These are phyloP conservation scores for Mechanitis messenoides DNA, from an alignment of 2,888 invertebrate species.

Conservation along the genomic window DNA sequence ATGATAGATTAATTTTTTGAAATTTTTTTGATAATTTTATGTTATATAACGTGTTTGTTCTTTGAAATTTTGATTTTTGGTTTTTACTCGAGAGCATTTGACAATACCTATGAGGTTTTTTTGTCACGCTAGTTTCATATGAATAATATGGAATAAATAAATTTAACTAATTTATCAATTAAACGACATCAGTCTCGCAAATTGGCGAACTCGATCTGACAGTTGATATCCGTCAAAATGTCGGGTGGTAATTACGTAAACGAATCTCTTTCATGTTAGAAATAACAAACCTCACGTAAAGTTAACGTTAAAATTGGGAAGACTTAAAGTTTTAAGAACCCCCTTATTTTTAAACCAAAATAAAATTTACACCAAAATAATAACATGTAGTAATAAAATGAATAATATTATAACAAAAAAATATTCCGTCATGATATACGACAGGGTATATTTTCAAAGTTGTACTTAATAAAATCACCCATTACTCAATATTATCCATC, in stretches of 20 bases:
- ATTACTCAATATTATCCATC: slow-evolving; percentile 8
- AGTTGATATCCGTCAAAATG: slow-evolving; percentile 3
- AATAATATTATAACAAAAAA: neutral
- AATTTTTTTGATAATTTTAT: neutral
- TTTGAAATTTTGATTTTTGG: no score
- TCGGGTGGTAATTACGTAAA: neutral
- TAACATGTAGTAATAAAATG: neutral
- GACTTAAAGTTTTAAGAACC: neutral
- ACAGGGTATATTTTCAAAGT: neutral
- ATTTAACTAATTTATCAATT: neutral
- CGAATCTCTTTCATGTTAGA: slow-evolving; percentile 10
- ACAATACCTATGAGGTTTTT: no score
- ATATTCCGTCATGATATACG: neutral
- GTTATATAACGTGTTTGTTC: no score
- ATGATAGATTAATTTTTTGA: neutral
- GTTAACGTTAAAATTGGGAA: slow-evolving; percentile 27
- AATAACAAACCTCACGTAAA: slow-evolving; percentile 24
- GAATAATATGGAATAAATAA: no score
- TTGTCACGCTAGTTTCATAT: no score
- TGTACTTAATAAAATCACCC: neutral
- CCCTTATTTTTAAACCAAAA: neutral
- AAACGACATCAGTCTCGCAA: neutral
- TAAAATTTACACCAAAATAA: neutral
- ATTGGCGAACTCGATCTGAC: neutral
- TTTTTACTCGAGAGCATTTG: no score